phyloP scores from a whole-genome alignment of 2,888 invertebrate genomes.

The Yponomeuta sedellus region DNA sequence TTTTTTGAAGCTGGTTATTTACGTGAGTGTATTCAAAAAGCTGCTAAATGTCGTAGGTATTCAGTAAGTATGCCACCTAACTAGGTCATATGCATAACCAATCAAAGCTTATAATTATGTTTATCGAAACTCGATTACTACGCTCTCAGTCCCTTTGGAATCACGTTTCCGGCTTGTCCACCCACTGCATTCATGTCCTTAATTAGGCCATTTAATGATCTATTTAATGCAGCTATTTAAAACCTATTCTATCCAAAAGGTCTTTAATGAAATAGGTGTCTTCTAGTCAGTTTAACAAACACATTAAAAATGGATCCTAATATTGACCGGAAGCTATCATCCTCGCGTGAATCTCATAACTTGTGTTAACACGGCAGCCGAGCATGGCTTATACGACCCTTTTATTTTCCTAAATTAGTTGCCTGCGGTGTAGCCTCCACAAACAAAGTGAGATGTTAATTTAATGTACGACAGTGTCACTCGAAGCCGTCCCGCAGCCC shows the following conservation, averaged over 20 bases:
- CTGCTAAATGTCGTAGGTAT: too few species aligned
- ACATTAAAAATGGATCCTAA: neutral
- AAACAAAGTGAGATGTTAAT: conserved; percentile 73
- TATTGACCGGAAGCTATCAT: neutral
- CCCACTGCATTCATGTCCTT: too few species aligned
- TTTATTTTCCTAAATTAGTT: conserved; percentile 56
- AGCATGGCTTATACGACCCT: conserved; percentile 31
- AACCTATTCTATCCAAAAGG: too few species aligned
- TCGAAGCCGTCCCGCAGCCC: conserved; percentile 53
- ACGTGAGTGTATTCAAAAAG: too few species aligned
- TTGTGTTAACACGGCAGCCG: conserved; percentile 8
- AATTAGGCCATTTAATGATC: too few species aligned
- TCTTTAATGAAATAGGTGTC: neutral
- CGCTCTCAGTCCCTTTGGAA: conserved; percentile 2
- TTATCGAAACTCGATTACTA: neutral
- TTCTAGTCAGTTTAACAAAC: neutral
- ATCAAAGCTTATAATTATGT: neutral
- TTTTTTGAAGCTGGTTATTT: too few species aligned
- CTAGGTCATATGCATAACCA: too few species aligned
- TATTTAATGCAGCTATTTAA: too few species aligned
- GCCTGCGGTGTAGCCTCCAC: conserved; percentile 46
- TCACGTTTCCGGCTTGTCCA: neutral
- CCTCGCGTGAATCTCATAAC: conserved; percentile 6
- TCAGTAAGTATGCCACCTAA: too few species aligned
- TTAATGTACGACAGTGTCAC: conserved; percentile 68